Base-by-base conservation (phyloP, 2,888 invertebrate species). In the Chouioia cunea region DNA sequence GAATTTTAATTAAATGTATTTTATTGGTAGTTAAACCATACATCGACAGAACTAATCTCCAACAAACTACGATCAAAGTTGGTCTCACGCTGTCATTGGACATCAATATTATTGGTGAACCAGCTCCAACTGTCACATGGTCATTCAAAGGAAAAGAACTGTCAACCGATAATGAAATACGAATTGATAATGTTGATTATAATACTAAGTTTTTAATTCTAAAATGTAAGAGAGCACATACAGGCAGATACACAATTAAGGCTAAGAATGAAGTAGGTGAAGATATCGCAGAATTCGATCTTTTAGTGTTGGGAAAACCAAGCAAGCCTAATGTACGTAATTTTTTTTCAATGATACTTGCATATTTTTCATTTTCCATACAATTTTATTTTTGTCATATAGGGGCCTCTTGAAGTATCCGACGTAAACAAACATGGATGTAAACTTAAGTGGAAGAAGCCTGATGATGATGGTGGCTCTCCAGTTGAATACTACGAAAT, bases 401-500 rank as follows among this genome's bases (percentile, higher is more conserved):
- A 89, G 83, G 97, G 97, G 62, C 97, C 97, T 0, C 86, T 97
- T 76, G 94, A 95, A 75, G 94, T 97, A 8, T 89, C 91, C 3
- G 95, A 97, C 83, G 91, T 98, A 23, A 95, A 94, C 15, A 97
- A 97, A 87, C 95, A 93, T 82, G 95, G 96, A 43, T 97, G 96
- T 85, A 94, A 95, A 74, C 88, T 97, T 4, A 91, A 93, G 73
- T 97, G 97, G 97, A 90, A 96, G 84, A 95, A 96, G 82, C 97
- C 97, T 0, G 94, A 96, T 77, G 97, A 99, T 83, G 97, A 99
- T 81, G 99, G 99, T 68, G 99, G 99, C 23, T 87, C 92, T 44
- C 97, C 97, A 52, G 91, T 99, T 77, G 95, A 97, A 74, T 95
- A 96, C 83, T 97, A 97, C 83, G 94, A 95, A 88, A 96, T 99